Conservation (phyloP, 2,113 vertebrate species). For the Neodon shergylaensis region DNA sequence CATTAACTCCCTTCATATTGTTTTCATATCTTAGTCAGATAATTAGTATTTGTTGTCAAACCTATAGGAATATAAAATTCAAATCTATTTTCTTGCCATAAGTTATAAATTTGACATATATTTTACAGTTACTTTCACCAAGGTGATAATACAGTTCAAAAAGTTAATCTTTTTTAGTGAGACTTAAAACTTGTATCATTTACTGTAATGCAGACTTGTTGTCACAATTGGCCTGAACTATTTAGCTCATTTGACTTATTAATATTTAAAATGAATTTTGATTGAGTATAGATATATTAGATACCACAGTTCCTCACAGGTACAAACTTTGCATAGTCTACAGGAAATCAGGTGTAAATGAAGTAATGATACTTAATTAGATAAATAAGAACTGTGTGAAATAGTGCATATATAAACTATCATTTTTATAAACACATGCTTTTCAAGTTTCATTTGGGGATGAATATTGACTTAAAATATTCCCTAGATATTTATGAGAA, state of each 20-base stretch:
- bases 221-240: background rate
- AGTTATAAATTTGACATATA: background rate
- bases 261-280: background rate
- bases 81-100: background rate
- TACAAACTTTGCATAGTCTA: background rate
- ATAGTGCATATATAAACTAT: background rate
- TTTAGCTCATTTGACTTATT: background rate
- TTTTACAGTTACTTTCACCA: background rate
- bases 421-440: background rate
- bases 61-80: background rate
- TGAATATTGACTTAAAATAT: background rate
- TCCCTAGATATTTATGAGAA: background rate
- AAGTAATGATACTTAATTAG: background rate
- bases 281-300: background rate
- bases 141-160: background rate
- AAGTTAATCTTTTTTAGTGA: background rate
- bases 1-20: background rate
- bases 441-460: background rate
- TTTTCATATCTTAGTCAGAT: background rate
- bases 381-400: background rate
- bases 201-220: background rate
- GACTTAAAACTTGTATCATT: background rate
- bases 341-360: background rate
- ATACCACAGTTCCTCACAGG: background rate
- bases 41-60: background rate